Base-by-base conservation (phyloP, 2,113 vertebrate genomes). In the Rhynchopsitta pachyrhyncha region DNA sequence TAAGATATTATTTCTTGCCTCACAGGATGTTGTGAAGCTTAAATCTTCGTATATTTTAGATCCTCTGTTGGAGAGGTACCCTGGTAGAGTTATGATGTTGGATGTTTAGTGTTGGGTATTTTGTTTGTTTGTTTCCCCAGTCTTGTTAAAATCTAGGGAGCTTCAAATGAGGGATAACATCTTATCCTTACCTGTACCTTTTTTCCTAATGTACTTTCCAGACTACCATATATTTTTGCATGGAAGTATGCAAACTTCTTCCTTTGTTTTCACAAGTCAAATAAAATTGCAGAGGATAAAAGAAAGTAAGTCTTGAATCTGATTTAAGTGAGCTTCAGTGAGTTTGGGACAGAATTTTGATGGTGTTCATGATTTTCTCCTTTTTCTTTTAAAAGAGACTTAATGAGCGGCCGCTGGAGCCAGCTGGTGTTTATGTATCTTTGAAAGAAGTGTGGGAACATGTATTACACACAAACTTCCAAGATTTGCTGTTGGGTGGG, bases 351-450 rank as follows among this genome's bases (percentile, higher is more conserved):
- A 31, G 31, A 27, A n/a, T 60, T 92, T 53, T 39, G 25, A 18
- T 18, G 8, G 9, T 7, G 12, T 52, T 82, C 1, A 3, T 53
- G 8, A 47, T 53, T 74, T 75, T 86, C 60, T 53, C n/a, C 17
- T 10, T 60, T 25, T 49, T 7, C 2, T 24, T 47, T 42, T 33
- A 15, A 4, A 39, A 39, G 17, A 13, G 16, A 19, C 28, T 42
- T 37, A 1, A 7, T 55, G 3, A 3, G 2, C 2, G 4, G 23
- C 29, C 11, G 0, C 20, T 27, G 9, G 35, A 82, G 33, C 7
- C 41, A 1, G 1, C 3, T 8, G 8, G 4, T 10, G 66, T 77
- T 73, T 10, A 3, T n/a, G 41, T 68, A 23, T 17, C 46, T 87
- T 47, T 60, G 63, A 19, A 67, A 42, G 39, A 17, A 47, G 55